A percentile compares a stretch with the other conserved stretches of the same genome.
phyloP scores from a whole-genome alignment of 2,113 vertebrate genomes.

The Neolamprologus falcicula region DNA sequence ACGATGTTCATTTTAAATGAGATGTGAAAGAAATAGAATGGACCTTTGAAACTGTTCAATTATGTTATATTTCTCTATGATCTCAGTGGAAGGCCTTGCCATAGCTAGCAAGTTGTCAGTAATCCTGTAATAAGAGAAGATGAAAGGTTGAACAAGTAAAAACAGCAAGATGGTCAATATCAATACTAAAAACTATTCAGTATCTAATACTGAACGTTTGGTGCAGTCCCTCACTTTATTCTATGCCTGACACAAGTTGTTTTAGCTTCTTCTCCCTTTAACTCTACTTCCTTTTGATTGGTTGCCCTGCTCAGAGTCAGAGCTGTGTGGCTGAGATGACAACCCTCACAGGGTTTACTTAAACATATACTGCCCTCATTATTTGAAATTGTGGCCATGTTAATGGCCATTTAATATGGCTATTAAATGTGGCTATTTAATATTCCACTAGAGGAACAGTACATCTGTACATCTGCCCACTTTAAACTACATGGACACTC shows the following conservation, averaged over 20 bases:
- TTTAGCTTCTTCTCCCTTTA: not conserved
- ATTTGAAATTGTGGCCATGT: not conserved
- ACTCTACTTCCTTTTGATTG: not conserved
- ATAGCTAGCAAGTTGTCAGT: slow-evolving; percentile 93
- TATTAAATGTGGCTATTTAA: not conserved
- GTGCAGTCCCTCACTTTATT: not conserved
- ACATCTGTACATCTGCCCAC: not conserved
- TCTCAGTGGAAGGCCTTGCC: slow-evolving; percentile 93
- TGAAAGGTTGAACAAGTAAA: not conserved
- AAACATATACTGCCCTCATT: not conserved
- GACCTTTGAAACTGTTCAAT: slow-evolving; percentile 91
- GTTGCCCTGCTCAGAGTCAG: not conserved
- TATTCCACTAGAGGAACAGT: not conserved
- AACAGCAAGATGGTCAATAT: not conserved
- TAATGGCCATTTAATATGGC: not conserved
- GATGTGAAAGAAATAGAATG: not conserved
- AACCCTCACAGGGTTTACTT: not conserved
- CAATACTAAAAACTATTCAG: not conserved
- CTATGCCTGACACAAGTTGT: not conserved
- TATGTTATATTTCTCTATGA: slow-evolving; percentile 87
- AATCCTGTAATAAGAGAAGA: slow-evolving; percentile 74
- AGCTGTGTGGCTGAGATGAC: not conserved
- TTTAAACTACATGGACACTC: not conserved
- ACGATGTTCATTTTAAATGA: not conserved
- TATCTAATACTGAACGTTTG: not conserved